Evolutionary conservation across 2,888 invertebrate species (phyloP).

Genomic region (Hemistola chrysoprasaria): DNA sequence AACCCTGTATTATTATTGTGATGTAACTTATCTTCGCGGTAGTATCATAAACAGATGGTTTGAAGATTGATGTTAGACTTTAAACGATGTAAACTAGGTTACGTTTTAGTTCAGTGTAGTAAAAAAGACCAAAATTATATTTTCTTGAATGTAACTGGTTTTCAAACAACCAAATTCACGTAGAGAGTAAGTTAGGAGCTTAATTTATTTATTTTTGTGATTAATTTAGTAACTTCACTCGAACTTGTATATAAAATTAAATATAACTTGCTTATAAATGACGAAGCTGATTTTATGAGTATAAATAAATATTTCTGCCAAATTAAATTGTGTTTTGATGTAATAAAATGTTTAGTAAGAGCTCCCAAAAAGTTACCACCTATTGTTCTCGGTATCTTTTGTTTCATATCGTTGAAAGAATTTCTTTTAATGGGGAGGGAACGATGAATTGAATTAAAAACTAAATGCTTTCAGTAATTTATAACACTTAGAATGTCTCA

Average conservation of each 20-base stretch:
- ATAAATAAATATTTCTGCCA: slow-evolving; percentile 82
- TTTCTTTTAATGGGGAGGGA: slow-evolving; percentile 21
- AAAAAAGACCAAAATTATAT: slow-evolving; percentile 61
- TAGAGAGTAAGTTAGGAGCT: slow-evolving; percentile 63
- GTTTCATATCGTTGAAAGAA: slow-evolving; percentile 35
- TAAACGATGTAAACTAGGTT: slow-evolving; percentile 58
- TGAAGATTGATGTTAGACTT: slow-evolving; percentile 60
- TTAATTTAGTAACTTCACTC: slow-evolving; percentile 73
- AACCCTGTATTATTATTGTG: slow-evolving; percentile 21
- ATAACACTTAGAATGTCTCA: slow-evolving; percentile 44
- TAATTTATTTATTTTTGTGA: slow-evolving; percentile 75
- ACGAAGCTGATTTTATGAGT: slow-evolving; percentile 76
- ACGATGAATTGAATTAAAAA: slow-evolving; percentile 38
- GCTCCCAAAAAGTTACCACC: slow-evolving; percentile 30
- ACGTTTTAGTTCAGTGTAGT: slow-evolving; percentile 49
- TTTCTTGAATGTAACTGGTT: slow-evolving; percentile 51
- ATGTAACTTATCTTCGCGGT: slow-evolving; percentile 34
- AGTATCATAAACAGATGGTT: slow-evolving; percentile 52
- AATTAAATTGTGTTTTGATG: slow-evolving; percentile 65
- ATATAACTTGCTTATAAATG: slow-evolving; percentile 73
- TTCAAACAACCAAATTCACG: slow-evolving; percentile 64
- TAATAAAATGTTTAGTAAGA: slow-evolving; percentile 20
- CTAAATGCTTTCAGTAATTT: slow-evolving; percentile 46
- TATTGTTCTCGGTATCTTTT: slow-evolving; percentile 42
- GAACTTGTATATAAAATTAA: slow-evolving; percentile 74